Evolutionary conservation across 2,797 vertebrate genomes (phyloP), one percentile per base, ranked within the genome.

Genomic region (Cynopterus sphinx): DNA sequence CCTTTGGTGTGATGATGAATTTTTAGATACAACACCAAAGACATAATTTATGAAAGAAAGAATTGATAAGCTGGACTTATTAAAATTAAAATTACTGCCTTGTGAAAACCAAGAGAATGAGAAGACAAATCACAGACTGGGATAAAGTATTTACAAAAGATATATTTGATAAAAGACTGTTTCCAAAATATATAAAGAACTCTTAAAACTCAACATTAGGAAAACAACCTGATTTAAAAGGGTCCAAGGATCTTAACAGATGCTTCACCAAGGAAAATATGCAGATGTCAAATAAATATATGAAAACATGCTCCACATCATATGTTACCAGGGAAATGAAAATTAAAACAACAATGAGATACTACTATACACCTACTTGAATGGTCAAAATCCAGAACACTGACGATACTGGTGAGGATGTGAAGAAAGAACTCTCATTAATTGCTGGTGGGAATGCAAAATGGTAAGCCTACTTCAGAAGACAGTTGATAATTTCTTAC

Each of bases 121-220:
- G 26, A 88, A 93, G 10, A n/a, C 8, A 83, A 75, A 68, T 26
- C 57, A 88, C 19, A 57, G 49, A 49, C 9, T 74, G 31, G 31
- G 46, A 93, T 59, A 36, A 88, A 93, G 49, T 82, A 93, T 55
- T 73, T 93, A 22, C 67, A 74, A 93, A 73, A 81, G 43, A 73
- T 4, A 3, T 10, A 87, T 73, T 36, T 73, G 17, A 93, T 73
- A 73, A 33, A 88, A 46, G 43, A 43, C 67, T 87, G 1, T 65
- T 81, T 53, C 31, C 46, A 74, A 88, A 88, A 82, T 82, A 82
- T 24, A 88, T 19, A 46, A 83, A 88, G 67, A 93, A 43, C 36
- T 82, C 67, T 84, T 74, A 82, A 55, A 93, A 93, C 36, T 53
- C 85, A 24, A 74, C 46, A 87, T 53, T 46, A 93, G 82, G 68